Base-by-base conservation (phyloP, 2,113 vertebrate genomes). In the Scomber scombrus region DNA sequence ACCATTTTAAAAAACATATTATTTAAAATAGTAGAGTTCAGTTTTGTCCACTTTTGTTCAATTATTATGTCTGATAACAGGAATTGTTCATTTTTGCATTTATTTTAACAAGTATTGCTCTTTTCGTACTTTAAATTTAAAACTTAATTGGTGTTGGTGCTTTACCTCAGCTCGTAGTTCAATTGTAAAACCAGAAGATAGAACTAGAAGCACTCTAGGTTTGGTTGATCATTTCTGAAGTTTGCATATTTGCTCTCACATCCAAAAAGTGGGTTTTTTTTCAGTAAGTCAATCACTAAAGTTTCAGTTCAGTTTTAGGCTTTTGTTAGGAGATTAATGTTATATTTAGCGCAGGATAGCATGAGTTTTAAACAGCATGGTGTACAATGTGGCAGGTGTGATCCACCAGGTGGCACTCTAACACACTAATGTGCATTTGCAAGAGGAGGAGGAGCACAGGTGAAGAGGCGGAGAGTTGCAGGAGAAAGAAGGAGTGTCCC, bases 341-440 rank as follows among this genome's bases (percentile, higher is more conserved):
- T 26, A 3, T 55, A 9, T 60, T 77, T 18, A 43, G 18, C 31
- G 18, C 19, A 76, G 15, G 49, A 54, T 5, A 56, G 1, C 4
- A 5, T 0, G 0, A n/a, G 43, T 46, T 49, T 34, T 21, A 19
- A n/a, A 34, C 6, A 12, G 0, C 8, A 18, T 19, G 0, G 1
- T 16, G 40, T 16, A 49, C 16, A 14, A 3, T 19, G n/a, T 21
- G 1, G 43, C 7, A 47, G 0, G 1, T 23, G 9, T 15, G 0
- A 5, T 55, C 85, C 93, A 89, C 76, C 68, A 90, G 92, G 78
- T 70, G 92, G 86, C 86, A 47, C 81, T 82, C 46, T 29, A 64
- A 83, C 80, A 81, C 78, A 14, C 55, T 29, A 55, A 19, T 68
- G 3, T 21, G 52, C 52, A 1, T 13, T n/a, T 34, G n/a, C 1